Conservation (phyloP, 2,113 vertebrate genomes). For the Stomatorhinus ivindoensis region DNA sequence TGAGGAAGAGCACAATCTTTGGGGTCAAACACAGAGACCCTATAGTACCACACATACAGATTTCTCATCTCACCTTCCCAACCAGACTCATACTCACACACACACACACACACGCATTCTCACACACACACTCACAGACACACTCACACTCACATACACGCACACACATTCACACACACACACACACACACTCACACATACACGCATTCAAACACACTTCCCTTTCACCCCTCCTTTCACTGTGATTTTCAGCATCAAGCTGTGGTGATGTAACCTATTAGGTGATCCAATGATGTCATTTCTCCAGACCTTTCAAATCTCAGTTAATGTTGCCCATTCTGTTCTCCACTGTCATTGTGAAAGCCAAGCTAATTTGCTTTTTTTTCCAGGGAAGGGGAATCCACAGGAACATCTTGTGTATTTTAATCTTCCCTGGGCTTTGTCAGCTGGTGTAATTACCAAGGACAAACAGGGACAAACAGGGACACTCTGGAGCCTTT, state of each 20-base stretch:
- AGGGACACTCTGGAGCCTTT: background rate
- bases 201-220: background rate
- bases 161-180: background rate
- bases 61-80: background rate
- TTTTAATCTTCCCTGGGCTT: slow-evolving; percentile 12
- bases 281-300: slow-evolving; percentile 59
- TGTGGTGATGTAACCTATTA: slow-evolving; percentile 64
- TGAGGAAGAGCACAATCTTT: background rate
- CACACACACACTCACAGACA: slow-evolving; percentile 27
- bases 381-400: background rate
- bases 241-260: slow-evolving; percentile 52
- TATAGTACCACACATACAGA: background rate
- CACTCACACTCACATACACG: no score
- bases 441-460: background rate
- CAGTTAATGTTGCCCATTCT: slow-evolving; percentile 29
- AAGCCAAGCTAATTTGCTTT: slow-evolving; percentile 38
- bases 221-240: background rate
- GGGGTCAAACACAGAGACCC: background rate
- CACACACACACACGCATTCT: background rate
- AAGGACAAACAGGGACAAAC: background rate
- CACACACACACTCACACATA: slow-evolving; percentile 23
- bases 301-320: slow-evolving; percentile 51
- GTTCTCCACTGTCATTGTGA: slow-evolving; percentile 40
- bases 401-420: background rate
- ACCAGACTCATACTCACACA: background rate